Evolutionary conservation across 2,797 vertebrate genomes (phyloP).

Genomic region (Hozukius guyotensis): DNA sequence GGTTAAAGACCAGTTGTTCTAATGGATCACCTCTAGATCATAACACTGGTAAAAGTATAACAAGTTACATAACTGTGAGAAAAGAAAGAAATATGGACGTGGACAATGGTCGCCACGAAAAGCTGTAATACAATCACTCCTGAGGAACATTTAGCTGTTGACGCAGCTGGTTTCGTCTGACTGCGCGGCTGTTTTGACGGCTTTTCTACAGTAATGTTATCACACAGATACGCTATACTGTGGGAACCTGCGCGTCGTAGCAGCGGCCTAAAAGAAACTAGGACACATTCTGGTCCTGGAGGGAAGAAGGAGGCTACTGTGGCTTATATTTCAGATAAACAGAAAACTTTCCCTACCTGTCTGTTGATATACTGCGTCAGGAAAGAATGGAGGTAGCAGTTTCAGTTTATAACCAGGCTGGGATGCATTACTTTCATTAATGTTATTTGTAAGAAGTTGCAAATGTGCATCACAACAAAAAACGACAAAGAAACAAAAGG

Average conservation of each 20-base stretch:
- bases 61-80: constrained; percentile 19
- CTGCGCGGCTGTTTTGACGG: constrained; percentile 45
- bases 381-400: background rate
- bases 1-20: background rate
- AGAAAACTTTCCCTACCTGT: background rate
- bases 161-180: constrained; percentile 64
- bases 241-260: constrained; percentile 47
- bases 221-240: constrained; percentile 62
- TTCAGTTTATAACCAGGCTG: background rate
- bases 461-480: constrained; percentile 5
- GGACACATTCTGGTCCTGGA: constrained; percentile 15
- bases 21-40: background rate
- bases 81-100: constrained; percentile 27
- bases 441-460: constrained; percentile 7
- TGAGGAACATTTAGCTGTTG: constrained; percentile 49
- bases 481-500: constrained; percentile 22
- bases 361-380: background rate
- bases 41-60: constrained; percentile 26
- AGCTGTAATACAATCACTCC: constrained; percentile 54
- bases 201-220: constrained; percentile 57
- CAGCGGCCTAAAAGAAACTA: constrained; percentile 32
- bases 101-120: constrained; percentile 32
- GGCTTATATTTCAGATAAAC: constrained; percentile 11
- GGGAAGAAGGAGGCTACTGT: background rate
- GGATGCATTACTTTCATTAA: background rate